These are phyloP conservation scores for Enhydra lutris DNA, from an alignment of 2,113 vertebrate genomes.

Conservation along the genomic window DNA sequence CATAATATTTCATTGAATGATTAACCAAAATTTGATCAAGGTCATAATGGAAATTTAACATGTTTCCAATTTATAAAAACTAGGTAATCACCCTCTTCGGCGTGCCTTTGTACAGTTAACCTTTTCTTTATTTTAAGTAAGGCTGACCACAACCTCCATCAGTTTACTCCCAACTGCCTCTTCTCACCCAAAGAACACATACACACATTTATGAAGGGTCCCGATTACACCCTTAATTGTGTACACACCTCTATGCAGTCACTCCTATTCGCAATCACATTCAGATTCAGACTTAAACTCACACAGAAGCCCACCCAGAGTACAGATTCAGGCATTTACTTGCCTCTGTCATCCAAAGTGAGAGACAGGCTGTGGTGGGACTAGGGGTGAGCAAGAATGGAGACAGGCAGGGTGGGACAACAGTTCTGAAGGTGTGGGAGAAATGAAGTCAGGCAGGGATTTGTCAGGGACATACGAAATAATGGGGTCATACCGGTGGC, in stretches of 20 bases:
- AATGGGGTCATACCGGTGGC: neutral
- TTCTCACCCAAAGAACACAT: neutral
- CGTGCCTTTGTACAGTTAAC: neutral
- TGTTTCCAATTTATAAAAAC: neutral
- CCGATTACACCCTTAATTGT: neutral
- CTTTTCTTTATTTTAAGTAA: slow-evolving; percentile 15
- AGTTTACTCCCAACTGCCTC: neutral
- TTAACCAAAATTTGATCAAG: slow-evolving; percentile 11
- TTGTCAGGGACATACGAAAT: neutral
- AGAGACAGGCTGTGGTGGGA: neutral
- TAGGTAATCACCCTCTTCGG: neutral
- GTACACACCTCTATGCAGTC: neutral
- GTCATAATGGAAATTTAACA: neutral
- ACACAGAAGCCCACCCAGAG: neutral
- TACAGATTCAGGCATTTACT: neutral
- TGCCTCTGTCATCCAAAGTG: neutral
- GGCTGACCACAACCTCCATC: neutral
- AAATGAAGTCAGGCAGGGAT: neutral
- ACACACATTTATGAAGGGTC: neutral
- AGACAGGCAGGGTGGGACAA: neutral
- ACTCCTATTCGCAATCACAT: neutral
- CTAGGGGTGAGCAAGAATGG: neutral
- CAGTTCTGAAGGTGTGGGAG: neutral
- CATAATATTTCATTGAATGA: neutral
- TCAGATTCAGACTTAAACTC: neutral